A percentile compares a stretch with the other conserved stretches of the same genome.
Conservation (phyloP, 2,888 invertebrate species). For the Folsomia candida region DNA sequence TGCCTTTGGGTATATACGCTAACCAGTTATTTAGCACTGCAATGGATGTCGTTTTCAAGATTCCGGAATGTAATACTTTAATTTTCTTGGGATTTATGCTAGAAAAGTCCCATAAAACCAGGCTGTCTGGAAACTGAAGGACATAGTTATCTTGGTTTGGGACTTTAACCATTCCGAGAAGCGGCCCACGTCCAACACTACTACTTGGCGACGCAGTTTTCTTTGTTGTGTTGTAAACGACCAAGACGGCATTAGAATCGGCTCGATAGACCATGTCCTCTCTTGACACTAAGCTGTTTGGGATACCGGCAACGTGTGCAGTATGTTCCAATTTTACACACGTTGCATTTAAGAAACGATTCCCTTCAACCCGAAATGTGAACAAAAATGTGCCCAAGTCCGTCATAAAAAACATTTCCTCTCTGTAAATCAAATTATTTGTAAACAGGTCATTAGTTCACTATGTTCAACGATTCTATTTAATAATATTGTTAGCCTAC, state of each 20-base stretch:
- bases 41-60: conserved; percentile 39
- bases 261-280: conserved; percentile 45
- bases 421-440: no score
- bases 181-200: conserved; percentile 44
- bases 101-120: conserved; percentile 46
- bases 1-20: conserved; percentile 41
- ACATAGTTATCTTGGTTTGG: conserved; percentile 38
- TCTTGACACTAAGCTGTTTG: conserved; percentile 39
- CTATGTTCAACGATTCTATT: neutral
- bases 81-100: conserved; percentile 39
- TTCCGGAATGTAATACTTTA: conserved; percentile 34
- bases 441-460: neutral
- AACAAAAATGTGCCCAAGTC: conserved; percentile 47
- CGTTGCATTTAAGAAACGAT: conserved; percentile 46
- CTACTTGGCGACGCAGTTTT: conserved; percentile 49
- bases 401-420: conserved; percentile 47
- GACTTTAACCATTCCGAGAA: conserved; percentile 30
- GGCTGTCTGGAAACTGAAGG: conserved; percentile 41
- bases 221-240: conserved; percentile 49
- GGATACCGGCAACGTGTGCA: conserved; percentile 44
- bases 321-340: conserved; percentile 48
- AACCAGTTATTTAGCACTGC: conserved; percentile 41
- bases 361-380: conserved; percentile 45
- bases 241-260: conserved; percentile 44
- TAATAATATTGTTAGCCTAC: conserved; percentile 22